Conservation (phyloP, 2,113 vertebrate species). For the Pseudopipra pipra region DNA sequence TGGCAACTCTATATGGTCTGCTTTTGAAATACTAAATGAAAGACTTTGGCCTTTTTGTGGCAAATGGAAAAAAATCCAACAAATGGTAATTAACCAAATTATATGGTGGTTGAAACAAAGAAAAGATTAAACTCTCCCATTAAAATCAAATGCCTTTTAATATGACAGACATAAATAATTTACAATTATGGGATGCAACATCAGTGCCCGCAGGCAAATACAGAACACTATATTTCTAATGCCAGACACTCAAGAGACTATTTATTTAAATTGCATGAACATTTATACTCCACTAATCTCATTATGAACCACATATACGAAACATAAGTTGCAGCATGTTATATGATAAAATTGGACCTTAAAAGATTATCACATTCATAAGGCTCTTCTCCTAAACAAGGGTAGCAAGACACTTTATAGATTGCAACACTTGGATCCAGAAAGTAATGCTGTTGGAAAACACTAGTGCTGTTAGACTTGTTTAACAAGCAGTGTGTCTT, state of each 20-base stretch:
- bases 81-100: neutral
- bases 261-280: slow-evolving; percentile 29
- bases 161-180: slow-evolving; percentile 24
- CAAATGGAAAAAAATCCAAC: neutral
- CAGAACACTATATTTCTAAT: slow-evolving; percentile 21
- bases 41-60: neutral
- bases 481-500: neutral
- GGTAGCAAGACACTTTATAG: neutral
- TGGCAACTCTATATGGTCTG: neutral
- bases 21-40: neutral
- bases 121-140: neutral
- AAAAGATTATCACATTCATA: neutral
- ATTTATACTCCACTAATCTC: slow-evolving; percentile 37
- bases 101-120: neutral
- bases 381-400: neutral
- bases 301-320: neutral
- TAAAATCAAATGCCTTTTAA: slow-evolving; percentile 23
- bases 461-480: neutral
- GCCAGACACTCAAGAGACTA: neutral
- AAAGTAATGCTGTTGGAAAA: slow-evolving; percentile 4
- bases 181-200: slow-evolving; percentile 21
- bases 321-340: neutral
- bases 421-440: neutral
- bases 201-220: neutral
- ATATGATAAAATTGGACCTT: neutral